phyloP scores from a whole-genome alignment of 2,113 vertebrate species.

The Condylura cristata region DNA sequence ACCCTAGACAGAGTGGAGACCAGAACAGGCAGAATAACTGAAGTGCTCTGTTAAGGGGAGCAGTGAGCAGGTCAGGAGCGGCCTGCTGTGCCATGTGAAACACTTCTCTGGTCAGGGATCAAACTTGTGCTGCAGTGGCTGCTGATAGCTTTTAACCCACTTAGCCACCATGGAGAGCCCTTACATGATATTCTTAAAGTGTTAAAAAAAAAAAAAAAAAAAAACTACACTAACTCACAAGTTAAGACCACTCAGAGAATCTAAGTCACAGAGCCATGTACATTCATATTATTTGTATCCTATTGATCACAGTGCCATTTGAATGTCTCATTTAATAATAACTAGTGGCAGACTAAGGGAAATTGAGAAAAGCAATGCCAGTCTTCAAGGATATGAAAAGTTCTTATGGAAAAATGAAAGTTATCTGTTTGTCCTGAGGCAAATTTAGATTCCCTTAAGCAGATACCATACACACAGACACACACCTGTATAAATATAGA shows the following conservation, averaged over 20 bases:
- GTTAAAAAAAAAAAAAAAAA: background rate
- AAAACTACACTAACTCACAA: background rate
- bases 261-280: background rate
- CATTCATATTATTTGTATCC: background rate
- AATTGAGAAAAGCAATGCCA: background rate
- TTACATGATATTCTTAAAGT: background rate
- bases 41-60: no score
- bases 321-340: constrained; percentile 28
- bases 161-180: no score
- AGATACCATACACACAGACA: background rate
- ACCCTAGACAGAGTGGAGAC: no score
- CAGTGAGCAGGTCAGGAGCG: no score
- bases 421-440: background rate
- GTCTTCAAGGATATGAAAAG: background rate
- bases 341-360: background rate
- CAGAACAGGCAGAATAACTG: no score
- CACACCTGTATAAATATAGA: no score
- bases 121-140: no score
- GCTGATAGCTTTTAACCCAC: no score
- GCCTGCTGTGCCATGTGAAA: no score
- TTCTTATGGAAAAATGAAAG: background rate
- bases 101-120: no score
- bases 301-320: background rate
- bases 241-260: background rate
- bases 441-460: background rate